Conservation (phyloP, 92 coral and sea anemone genomes). For the Bergia sp. region DNA sequence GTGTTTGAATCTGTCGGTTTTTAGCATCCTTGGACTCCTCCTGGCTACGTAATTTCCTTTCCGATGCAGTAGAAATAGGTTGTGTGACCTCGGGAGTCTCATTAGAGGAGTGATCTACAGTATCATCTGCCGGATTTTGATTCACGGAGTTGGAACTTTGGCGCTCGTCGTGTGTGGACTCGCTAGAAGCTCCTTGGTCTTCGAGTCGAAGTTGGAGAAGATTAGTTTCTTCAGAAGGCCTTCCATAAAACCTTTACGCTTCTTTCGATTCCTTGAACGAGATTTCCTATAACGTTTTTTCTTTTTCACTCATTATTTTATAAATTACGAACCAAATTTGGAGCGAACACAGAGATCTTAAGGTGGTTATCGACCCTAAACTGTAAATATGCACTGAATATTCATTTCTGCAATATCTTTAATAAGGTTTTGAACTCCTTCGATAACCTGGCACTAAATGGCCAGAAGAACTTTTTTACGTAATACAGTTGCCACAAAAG, state of each 20-base stretch:
- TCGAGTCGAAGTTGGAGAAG: neutral
- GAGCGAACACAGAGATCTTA: neutral
- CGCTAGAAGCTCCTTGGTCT: conserved; percentile 10
- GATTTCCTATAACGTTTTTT: neutral
- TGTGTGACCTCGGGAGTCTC: neutral
- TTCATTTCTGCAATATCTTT: neutral
- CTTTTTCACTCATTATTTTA: conserved; percentile 17
- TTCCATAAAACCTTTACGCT: neutral
- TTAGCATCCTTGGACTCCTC: neutral
- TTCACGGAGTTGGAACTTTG: conserved; percentile 10
- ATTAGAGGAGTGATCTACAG: too few relatives aligned
- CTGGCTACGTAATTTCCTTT: conserved; percentile 7
- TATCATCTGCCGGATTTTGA: neutral
- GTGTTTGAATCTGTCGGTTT: neutral
- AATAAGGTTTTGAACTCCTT: neutral
- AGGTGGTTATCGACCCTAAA: conserved; percentile 13
- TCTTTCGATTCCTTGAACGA: conserved; percentile 12
- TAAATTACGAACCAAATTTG: neutral
- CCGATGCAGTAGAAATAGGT: conserved; percentile 4
- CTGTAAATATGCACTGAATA: neutral
- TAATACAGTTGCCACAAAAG: neutral
- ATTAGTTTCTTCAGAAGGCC: neutral
- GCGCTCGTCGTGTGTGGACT: conserved; percentile 1
- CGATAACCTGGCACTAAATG: neutral
- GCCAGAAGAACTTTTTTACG: neutral